Conservation (phyloP, 1,140 invertebrate genomes). For the Lepidurus arcticus region DNA sequence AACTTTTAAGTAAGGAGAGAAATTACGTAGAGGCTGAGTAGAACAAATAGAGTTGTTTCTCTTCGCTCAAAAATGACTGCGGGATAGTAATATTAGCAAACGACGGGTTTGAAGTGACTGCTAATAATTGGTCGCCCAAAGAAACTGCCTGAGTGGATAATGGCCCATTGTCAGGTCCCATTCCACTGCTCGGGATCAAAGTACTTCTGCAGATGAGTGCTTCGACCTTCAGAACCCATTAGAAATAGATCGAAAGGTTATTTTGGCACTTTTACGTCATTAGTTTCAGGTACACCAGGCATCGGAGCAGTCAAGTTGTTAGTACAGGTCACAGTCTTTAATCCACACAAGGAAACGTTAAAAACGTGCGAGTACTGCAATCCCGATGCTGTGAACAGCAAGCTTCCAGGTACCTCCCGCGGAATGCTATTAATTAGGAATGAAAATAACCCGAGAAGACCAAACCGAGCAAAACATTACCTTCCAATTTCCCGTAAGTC, state of each 20-base stretch:
- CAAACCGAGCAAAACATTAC: slow-evolving; percentile 40
- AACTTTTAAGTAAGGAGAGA: slow-evolving; percentile 23
- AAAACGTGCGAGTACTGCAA: slow-evolving; percentile 56
- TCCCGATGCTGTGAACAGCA: slow-evolving; percentile 53
- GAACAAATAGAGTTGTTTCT: slow-evolving; percentile 47
- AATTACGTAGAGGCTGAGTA: slow-evolving; percentile 46
- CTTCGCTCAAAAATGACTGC: slow-evolving; percentile 40
- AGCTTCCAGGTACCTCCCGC: slow-evolving; percentile 45
- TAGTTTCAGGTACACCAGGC: slow-evolving; percentile 11
- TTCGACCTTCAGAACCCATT: slow-evolving; percentile 37
- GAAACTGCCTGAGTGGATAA: slow-evolving; percentile 50
- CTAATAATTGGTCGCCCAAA: slow-evolving; percentile 50
- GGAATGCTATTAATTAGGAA: slow-evolving; percentile 40
- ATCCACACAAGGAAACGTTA: slow-evolving; percentile 54
- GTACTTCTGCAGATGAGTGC: slow-evolving; percentile 51
- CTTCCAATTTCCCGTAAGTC: slow-evolving; percentile 48
- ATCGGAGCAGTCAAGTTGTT: slow-evolving; percentile 45
- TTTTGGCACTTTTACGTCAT: neutral
- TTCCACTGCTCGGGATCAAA: slow-evolving; percentile 45
- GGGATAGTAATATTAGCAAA: slow-evolving; percentile 43
- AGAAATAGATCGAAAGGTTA: neutral
- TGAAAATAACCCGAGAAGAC: slow-evolving; percentile 30
- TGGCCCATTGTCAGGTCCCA: slow-evolving; percentile 37
- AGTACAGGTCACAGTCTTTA: slow-evolving; percentile 44
- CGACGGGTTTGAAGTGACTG: slow-evolving; percentile 44